Percentiles rank a stretch among this genome's conserved stretches.
Evolutionary conservation across 2,888 invertebrate genomes (phyloP).

Genomic region (Pandemis heparana): DNA sequence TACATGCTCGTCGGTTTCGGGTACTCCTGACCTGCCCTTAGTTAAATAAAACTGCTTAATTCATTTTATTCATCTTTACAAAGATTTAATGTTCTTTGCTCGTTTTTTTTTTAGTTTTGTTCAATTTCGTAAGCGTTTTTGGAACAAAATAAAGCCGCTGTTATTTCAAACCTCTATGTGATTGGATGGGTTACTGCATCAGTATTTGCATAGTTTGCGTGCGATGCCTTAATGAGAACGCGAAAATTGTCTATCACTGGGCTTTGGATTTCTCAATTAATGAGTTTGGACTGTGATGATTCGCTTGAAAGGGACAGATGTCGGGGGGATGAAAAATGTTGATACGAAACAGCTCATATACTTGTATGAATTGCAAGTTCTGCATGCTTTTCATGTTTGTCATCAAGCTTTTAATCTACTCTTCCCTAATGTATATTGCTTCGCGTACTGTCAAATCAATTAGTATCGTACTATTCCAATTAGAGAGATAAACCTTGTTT

Average conservation of each 20-base stretch:
- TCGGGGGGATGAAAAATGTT: constrained; percentile 10
- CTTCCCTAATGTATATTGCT: not conserved
- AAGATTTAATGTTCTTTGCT: not conserved
- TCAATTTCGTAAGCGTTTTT: not conserved
- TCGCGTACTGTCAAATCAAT: too few relatives aligned
- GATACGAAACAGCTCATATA: not conserved
- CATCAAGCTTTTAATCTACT: not conserved
- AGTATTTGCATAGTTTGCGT: constrained; percentile 66
- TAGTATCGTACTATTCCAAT: too few relatives aligned
- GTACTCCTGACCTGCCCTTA: too few relatives aligned
- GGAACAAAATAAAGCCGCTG: constrained; percentile 7
- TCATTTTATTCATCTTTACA: not conserved
- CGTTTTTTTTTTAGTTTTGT: not conserved
- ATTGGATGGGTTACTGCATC: constrained; percentile 46
- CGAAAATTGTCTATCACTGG: constrained; percentile 38
- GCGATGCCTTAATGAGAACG: constrained; percentile 57
- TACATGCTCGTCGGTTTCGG: too few relatives aligned
- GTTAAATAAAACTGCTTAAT: too few relatives aligned
- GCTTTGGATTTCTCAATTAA: constrained; percentile 38
- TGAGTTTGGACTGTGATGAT: constrained; percentile 30
- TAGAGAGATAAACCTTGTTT: too few relatives aligned
- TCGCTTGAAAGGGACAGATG: constrained; percentile 1
- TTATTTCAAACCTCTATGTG: constrained; percentile 23
- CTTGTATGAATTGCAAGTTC: constrained; percentile 7
- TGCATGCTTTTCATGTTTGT: not conserved